These are phyloP conservation scores for Alloscopus bannaensis DNA, from an alignment of 2,888 invertebrate genomes.

Conservation along the genomic window DNA sequence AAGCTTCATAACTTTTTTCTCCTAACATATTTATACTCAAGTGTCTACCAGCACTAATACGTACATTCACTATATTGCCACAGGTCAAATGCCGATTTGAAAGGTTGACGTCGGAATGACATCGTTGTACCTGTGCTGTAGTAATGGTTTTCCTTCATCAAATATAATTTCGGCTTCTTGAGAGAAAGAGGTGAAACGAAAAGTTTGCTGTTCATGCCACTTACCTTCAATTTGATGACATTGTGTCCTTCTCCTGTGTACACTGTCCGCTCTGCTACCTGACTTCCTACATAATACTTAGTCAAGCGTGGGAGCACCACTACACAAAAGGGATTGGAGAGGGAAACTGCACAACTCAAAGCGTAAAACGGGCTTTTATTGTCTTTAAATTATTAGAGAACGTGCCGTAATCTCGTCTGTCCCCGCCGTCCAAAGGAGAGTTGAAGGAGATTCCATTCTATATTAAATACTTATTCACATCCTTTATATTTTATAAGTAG, in stretches of 20 bases:
- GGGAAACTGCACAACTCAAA: conserved; percentile 20
- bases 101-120: not conserved
- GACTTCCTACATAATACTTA: too few species aligned
- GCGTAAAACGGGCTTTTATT: conserved; percentile 45
- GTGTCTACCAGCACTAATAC: too few species aligned
- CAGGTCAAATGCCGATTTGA: not conserved
- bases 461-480: too few species aligned
- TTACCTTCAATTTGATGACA: conserved; percentile 30
- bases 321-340: conserved; percentile 1
- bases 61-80: not conserved
- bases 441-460: too few species aligned
- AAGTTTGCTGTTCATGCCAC: conserved; percentile 13
- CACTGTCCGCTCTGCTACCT: not conserved
- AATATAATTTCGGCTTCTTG: not conserved
- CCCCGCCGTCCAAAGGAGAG: too few species aligned
- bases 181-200: conserved; percentile 2
- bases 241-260: conserved; percentile 16
- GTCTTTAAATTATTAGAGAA: conserved; percentile 38
- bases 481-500: too few species aligned
- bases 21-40: too few species aligned
- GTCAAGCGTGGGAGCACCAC: too few species aligned
- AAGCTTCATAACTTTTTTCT: too few species aligned
- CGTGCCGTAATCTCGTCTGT: conserved; percentile 45
- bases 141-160: too few species aligned
- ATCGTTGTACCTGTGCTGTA: too few species aligned